A percentile compares a stretch with the other conserved stretches of the same genome.
These are phyloP conservation scores for Apoderus coryli DNA, from an alignment of 2,888 invertebrate genomes.

Conservation along the genomic window DNA sequence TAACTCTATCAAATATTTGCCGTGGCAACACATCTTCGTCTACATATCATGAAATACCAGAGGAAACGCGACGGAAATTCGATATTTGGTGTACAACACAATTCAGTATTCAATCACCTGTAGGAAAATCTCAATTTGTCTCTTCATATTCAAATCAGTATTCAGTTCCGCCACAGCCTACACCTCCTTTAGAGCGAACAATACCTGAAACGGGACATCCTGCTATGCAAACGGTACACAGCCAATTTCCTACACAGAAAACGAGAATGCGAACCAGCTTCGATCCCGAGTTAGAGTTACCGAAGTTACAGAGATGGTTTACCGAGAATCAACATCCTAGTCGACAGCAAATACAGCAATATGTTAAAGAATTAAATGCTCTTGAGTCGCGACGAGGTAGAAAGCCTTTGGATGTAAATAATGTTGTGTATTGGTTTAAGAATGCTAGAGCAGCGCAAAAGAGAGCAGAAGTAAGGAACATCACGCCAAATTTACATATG, in stretches of 20 bases:
- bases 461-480: slow-evolving; percentile 65
- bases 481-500: slow-evolving; percentile 41
- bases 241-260: slow-evolving; percentile 68
- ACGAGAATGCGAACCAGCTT: slow-evolving; percentile 94
- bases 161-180: slow-evolving; percentile 32
- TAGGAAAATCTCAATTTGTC: slow-evolving; percentile 29
- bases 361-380: slow-evolving; percentile 85
- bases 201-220: slow-evolving; percentile 49
- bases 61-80: slow-evolving; percentile 76
- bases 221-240: slow-evolving; percentile 61
- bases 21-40: slow-evolving; percentile 55
- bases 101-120: slow-evolving; percentile 42
- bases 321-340: slow-evolving; percentile 94
- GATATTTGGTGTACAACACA: slow-evolving; percentile 82
- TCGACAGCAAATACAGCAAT: slow-evolving; percentile 90
- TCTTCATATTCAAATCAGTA: slow-evolving; percentile 37
- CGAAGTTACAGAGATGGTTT: slow-evolving; percentile 94
- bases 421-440: slow-evolving; percentile 96
- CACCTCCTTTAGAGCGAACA: slow-evolving; percentile 33
- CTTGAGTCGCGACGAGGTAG: slow-evolving; percentile 84
- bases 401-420: slow-evolving; percentile 88
- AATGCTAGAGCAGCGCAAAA: slow-evolving; percentile 94
- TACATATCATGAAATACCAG: slow-evolving; percentile 57
- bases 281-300: slow-evolving; percentile 91
- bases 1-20: slow-evolving; percentile 68